Conservation (phyloP, 2,797 vertebrate species). For the Epinephelus malabaricus region DNA sequence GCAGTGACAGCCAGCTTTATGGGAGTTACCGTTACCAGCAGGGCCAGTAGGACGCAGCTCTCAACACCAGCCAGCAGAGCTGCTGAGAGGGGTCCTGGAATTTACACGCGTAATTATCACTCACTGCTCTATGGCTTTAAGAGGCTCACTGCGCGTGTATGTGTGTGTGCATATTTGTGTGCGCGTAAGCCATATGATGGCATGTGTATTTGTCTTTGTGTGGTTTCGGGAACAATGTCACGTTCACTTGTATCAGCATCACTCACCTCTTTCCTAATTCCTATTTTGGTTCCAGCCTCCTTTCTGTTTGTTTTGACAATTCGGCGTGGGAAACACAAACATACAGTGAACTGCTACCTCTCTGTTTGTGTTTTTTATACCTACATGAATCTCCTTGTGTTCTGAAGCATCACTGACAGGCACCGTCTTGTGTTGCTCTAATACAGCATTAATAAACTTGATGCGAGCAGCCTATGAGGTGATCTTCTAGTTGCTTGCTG, state of each 20-base stretch:
- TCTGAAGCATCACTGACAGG: conserved; percentile 50
- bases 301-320: conserved; percentile 77
- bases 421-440: conserved; percentile 49
- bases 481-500: conserved; percentile 31
- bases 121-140: conserved; percentile 68
- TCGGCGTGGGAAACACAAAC: conserved; percentile 78
- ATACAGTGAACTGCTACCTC: conserved; percentile 46
- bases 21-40: conserved; percentile 66
- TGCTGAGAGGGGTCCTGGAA: conserved; percentile 73
- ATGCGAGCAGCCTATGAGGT: conserved; percentile 20
- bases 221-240: conserved; percentile 70
- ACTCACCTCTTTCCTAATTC: conserved; percentile 76
- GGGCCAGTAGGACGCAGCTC: conserved; percentile 65
- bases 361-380: conserved; percentile 66
- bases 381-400: conserved; percentile 49
- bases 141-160: conserved; percentile 56
- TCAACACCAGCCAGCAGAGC: conserved; percentile 75
- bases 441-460: conserved; percentile 39
- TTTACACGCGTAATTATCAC: conserved; percentile 83
- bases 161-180: conserved; percentile 25
- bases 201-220: conserved; percentile 68
- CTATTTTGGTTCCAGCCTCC: conserved; percentile 75
- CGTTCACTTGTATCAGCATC: conserved; percentile 65
- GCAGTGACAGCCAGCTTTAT: conserved; percentile 53
- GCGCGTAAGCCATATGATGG: conserved; percentile 36